Evolutionary conservation across 2,888 invertebrate genomes (phyloP).

Genomic region (Kryphioiulus occultus): DNA sequence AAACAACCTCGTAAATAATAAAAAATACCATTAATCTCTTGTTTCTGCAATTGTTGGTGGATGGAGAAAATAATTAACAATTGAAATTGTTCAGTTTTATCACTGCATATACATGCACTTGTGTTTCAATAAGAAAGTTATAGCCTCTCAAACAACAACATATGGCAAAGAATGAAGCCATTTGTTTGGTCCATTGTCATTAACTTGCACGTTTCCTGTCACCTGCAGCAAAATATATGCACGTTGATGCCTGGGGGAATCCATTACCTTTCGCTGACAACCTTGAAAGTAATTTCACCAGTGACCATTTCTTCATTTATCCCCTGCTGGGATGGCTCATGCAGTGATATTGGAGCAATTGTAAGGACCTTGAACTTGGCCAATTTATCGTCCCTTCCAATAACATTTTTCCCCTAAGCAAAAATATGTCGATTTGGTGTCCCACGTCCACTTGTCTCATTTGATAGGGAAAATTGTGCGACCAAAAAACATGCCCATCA

Average conservation of each 20-base stretch:
- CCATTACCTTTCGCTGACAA: neutral
- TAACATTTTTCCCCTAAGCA: neutral
- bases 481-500: neutral
- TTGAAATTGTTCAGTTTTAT: no score
- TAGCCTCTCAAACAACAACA: neutral
- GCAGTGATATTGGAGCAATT: neutral
- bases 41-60: no score
- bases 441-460: neutral
- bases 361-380: slow-evolving; percentile 7
- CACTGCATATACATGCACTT: no score
- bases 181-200: neutral
- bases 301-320: neutral
- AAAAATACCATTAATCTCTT: no score
- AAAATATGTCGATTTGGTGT: neutral
- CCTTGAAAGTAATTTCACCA: neutral
- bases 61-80: no score
- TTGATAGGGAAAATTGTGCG: neutral
- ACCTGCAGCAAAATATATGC: neutral
- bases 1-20: no score
- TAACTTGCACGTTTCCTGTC: neutral
- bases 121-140: no score
- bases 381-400: neutral
- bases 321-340: neutral
- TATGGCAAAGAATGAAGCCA: neutral
- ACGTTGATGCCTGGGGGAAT: neutral